These are phyloP conservation scores for Mola mola DNA, from an alignment of 2,113 vertebrate species.

Conservation along the genomic window DNA sequence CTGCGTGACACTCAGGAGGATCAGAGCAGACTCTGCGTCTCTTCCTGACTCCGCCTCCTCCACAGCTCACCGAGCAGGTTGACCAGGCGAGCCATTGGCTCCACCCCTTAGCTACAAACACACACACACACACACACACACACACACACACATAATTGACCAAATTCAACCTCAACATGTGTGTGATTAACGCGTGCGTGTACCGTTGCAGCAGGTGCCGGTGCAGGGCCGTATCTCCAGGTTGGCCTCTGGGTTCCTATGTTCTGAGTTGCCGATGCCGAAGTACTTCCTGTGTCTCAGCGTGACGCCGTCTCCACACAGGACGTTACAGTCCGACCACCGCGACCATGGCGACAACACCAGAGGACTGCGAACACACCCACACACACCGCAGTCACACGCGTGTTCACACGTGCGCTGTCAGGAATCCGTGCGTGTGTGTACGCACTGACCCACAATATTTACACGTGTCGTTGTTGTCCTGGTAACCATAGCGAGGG, in stretches of 20 bases:
- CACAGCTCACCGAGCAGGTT: conserved; percentile 61
- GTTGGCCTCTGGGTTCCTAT: accelerated
- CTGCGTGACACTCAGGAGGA: conserved; percentile 24
- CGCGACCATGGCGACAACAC: conserved; percentile 57
- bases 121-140: conserved; percentile 16
- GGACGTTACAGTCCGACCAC: conserved; percentile 55
- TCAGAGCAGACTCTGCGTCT: conserved; percentile 36
- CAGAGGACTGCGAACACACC: conserved; percentile 21
- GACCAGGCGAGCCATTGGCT: conserved; percentile 50
- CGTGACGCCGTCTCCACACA: conserved; percentile 55
- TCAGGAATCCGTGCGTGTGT: conserved; percentile 14
- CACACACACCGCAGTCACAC: background rate
- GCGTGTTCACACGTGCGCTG: background rate
- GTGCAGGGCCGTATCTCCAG: conserved; percentile 39
- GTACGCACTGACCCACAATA: conserved; percentile 63
- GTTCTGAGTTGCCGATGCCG: conserved; percentile 21
- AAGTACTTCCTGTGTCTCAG: conserved; percentile 53
- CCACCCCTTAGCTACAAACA: conserved; percentile 47
- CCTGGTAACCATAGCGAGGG: conserved; percentile 32
- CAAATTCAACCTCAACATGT: background rate
- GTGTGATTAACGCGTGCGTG: conserved; percentile 3
- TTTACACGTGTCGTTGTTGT: conserved; percentile 27
- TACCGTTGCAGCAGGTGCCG: conserved; percentile 61
- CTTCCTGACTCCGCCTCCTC: conserved; percentile 40
- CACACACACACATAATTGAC: background rate